Evolutionary conservation across 2,797 vertebrate genomes (phyloP), one percentile per base, ranked within the genome.

Genomic region (Trichosurus vulpecula): DNA sequence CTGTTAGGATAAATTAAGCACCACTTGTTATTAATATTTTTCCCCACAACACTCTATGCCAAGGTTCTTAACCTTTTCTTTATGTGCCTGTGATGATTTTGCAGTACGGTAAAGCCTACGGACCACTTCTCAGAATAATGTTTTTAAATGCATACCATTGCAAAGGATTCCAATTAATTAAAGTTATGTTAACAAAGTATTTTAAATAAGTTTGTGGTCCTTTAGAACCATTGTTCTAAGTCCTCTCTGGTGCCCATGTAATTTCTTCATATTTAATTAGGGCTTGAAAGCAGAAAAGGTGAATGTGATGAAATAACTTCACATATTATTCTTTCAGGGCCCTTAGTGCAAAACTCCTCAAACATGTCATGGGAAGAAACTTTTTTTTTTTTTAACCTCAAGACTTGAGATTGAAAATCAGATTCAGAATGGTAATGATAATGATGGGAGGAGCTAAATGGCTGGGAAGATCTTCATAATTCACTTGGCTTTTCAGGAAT

Each of bases 331-430:
- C 12, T 95, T 94, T 92, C 1, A 96, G 87, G 29, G 27, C 58
- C 16, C 29, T 41, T 94, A 91, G 12, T 95, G 92, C 92, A 81
- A 93, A 94, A 96, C 61, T 35, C 35, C 57, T 91, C 58, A 52
- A 94, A 52, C 25, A 94, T 96, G 58, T 35, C 91, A 35, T 81
- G n/a, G 93, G 30, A 54, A 94, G 53, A 6, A n/a, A 90, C 9
- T n/a, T 27, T 53, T 5, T n/a, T 58, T 96, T 93, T 94, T 92
- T 96, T 97, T 12, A 81, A 81, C 51, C 9, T 74, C 54, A 66
- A 29, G 25, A 10, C 87, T 51, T 30, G 9, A 92, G 91, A 96
- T 47, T 91, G 66, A 95, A 95, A 58, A 94, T 10, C 27, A 93
- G 31, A 13, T 96, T 35, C 91, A 35, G 2, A 61, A 10, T 52